phyloP scores from a whole-genome alignment of 2,888 invertebrate genomes.

The Phengaris arion region DNA sequence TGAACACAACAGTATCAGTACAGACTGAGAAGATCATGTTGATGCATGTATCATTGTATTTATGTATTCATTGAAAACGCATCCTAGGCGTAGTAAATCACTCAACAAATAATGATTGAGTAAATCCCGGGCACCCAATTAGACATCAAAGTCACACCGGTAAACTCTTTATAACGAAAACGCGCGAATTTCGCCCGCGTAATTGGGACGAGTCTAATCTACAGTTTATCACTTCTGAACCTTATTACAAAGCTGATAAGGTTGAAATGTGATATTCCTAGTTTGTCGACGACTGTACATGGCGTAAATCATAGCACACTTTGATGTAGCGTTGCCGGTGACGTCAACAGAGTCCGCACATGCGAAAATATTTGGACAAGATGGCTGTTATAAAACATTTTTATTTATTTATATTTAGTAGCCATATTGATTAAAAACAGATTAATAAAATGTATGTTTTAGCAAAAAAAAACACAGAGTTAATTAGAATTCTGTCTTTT shows the following conservation, averaged over 20 bases:
- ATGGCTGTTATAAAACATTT: background rate
- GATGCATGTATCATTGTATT: background rate
- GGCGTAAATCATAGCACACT: constrained; percentile 70
- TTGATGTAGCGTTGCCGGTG: constrained; percentile 75
- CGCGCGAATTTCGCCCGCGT: constrained; percentile 69
- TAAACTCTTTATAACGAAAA: constrained; percentile 69
- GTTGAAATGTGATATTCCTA: constrained; percentile 58
- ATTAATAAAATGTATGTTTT: background rate
- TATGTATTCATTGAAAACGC: constrained; percentile 15
- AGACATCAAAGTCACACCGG: constrained; percentile 69
- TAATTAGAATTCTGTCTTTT: background rate
- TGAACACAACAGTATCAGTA: background rate
- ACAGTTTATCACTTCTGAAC: background rate
- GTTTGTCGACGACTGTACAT: background rate
- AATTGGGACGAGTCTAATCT: constrained; percentile 55
- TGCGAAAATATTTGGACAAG: constrained; percentile 12
- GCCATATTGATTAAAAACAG: background rate
- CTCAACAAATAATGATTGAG: constrained; percentile 53
- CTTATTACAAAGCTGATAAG: background rate
- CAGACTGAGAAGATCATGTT: background rate
- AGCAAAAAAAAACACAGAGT: background rate
- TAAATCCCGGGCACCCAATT: constrained; percentile 61
- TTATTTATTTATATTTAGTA: constrained; percentile 14
- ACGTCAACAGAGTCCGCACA: constrained; percentile 52
- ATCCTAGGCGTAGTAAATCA: constrained; percentile 52